Base-by-base conservation (phyloP, 2,797 vertebrate species). In the Paedocypris micromegethes region DNA sequence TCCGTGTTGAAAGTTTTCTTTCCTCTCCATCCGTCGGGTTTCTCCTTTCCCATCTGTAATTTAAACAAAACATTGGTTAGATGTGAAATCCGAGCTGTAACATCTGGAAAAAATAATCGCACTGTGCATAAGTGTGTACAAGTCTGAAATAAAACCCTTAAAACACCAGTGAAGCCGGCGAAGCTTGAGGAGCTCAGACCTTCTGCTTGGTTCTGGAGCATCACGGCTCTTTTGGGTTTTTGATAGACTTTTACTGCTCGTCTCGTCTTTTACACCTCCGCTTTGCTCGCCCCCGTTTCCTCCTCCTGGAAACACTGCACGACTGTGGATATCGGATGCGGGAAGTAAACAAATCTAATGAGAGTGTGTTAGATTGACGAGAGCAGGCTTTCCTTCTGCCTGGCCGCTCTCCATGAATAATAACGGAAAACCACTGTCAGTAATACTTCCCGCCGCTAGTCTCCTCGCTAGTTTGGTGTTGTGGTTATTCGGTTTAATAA, bases 331-430 rank as follows among this genome's bases (percentile, higher is more conserved):
- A 68, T 68, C 55, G 59, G 58, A 67, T 72, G 40, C 46, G 46
- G 44, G 68, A 56, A 60, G 61, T 55, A 72, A 75, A 78, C 62
- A 75, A 39, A 73, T 64, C 9, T 64, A 75, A 60, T 75, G 50
- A 70, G 64, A 56, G 59, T 61, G 39, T 72, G 40, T 68, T 61
- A 54, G 56, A 65, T 60, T 53, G 61, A 50, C 51, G n/a, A 44
- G 54, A 47, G 44, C 62, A 46, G 52, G 66, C 45, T 53, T 66
- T 68, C 68, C 60, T 48, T 6, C 43, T 43, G 6, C 44, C 47
- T 39, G 9, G 39, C 47, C 67, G 51, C 39, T 72, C 68, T 45
- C 58, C 44, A 54, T 50, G 66, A 70, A 49, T 47, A 58, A 56
- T 60, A 74, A 71, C 68, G 64, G 68, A 73, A 60, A 70, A 74